Base-by-base conservation (phyloP, 1,140 invertebrate species). In the Pectinophora gossypiella region DNA sequence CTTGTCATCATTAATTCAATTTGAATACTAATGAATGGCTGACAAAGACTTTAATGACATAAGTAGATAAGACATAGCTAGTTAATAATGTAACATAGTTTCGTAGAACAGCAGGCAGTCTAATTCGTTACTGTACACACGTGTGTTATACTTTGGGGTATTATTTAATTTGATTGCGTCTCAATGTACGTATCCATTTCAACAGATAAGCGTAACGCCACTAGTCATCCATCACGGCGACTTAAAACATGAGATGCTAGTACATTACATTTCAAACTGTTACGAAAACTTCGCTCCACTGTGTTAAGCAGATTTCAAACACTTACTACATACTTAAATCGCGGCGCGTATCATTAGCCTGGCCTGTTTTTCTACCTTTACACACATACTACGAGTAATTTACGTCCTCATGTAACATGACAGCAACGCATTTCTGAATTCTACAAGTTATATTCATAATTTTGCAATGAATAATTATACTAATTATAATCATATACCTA, bases 271-370 rank as follows among this genome's bases (percentile, higher is more conserved):
- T 27, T 27, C 5, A 12, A 27, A 16, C 16, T 16, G 36, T 40
- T 40, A 15, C 36, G n/a, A 40, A 16, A 40, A 40, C 36, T 32
- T 15, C n/a, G 1, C 36, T 40, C 15, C 10, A 15, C 36, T 15
- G 36, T 40, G 16, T 40, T 40, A 40, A 40, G 36, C 13, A 40
- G 10, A 40, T 40, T 40, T 40, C 36, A 40, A 40, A 40, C 36
- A 40, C 36, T 40, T 40, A 40, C 36, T 40, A 40, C 36, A 40
- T 40, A 40, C 36, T 40, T 40, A 40, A 15, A 40, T 40, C 27
- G 16, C 36, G 16, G 7, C 16, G 36, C 16, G 36, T 40, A 18
- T 40, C 36, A 40, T 40, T 40, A 40, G 36, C 36, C 16, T 18
- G 36, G 36, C 36, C 36, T 40, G 36, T 15, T 40, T 40, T 40